Base-by-base conservation (phyloP, 2,113 vertebrate species). In the Myrmecobius fasciatus region DNA sequence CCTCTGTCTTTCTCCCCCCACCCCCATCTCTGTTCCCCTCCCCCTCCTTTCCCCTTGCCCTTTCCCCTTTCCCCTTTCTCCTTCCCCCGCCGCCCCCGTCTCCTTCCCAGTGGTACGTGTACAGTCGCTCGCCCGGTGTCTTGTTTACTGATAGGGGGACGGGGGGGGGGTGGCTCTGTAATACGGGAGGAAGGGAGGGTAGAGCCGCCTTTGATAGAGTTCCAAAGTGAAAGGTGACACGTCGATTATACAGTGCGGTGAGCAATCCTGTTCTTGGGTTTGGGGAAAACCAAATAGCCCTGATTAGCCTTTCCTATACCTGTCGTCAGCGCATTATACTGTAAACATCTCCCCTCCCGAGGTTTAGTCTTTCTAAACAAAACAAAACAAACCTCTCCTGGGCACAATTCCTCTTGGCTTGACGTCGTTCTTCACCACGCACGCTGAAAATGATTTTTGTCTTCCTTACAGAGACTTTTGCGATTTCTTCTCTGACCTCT, bases 201-300 rank as follows among this genome's bases (percentile, higher is more conserved):
- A 92, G 92, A 96, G 48, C 95, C 95, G 94, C 93, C 97, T 98
- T 98, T 98, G 97, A 97, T 97, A 96, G 92, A 24, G 94, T 97
- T 97, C 97, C 97, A 98, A 92, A 94, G 92, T 98, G 97, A 97
- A 98, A 98, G 97, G 97, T 97, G 96, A 98, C 97, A 94, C 83
- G 47, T 91, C 92, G 96, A 24, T 98, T 96, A 96, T 91, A 97
- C 97, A 97, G 97, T 96, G 95, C n/a, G 1, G 92, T 95, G 31
- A 96, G 95, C 95, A 95, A 95, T 93, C 95, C 95, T 94, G 53
- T 91, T 97, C 97, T 97, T 96, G 93, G 96, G 94, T 97, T 97
- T 95, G 47, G 95, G 92, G 31, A 1, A 54, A 83, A 95, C 91
- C 93, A 97, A 97, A 98, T 97, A 94, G 90, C 95, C 91, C 95